Base-by-base conservation (phyloP, 1,140 invertebrate genomes). In the Capitella teleta region DNA sequence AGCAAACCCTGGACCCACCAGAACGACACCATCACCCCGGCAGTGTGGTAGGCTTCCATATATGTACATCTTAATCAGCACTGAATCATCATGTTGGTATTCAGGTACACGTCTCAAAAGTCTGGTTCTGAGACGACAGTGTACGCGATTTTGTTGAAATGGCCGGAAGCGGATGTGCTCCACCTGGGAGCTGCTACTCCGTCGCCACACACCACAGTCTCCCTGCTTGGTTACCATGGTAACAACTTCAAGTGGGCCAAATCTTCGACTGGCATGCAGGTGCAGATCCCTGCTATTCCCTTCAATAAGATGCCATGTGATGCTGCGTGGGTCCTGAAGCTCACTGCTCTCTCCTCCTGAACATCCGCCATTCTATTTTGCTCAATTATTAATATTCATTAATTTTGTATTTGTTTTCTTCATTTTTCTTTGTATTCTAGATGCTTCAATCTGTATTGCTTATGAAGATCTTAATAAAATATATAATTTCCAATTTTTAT, bases 21-120 rank as follows among this genome's bases (percentile, higher is more conserved):
- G 68, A 92, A 93, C 63, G 90, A 95, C 62, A 83, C 84, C 0
- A n/a, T 77, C 0, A 81, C 80, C n/a, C 50, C 59, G 1, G 69
- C 78, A 57, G 80, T 89, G 12, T 72, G 68, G 68, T 72, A n/a
- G n/a, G n/a, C n/a, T n/a, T n/a, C n/a, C n/a, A n/a, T n/a, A n/a
- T n/a, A n/a, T n/a, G n/a, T n/a, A n/a, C n/a, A n/a, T n/a, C n/a
- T n/a, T n/a, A n/a, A n/a, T n/a, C n/a, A n/a, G n/a, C n/a, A n/a
- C n/a, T n/a, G n/a, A n/a, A n/a, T n/a, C n/a, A n/a, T n/a, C n/a
- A n/a, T n/a, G n/a, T n/a, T n/a, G n/a, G n/a, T n/a, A n/a, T n/a
- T n/a, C n/a, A n/a, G n/a, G n/a, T n/a, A n/a, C n/a, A n/a, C n/a
- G n/a, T n/a, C n/a, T n/a, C n/a, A n/a, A n/a, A n/a, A n/a, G n/a